phyloP scores from a whole-genome alignment of 2,797 vertebrate genomes.

The Cichlasoma orientale region DNA sequence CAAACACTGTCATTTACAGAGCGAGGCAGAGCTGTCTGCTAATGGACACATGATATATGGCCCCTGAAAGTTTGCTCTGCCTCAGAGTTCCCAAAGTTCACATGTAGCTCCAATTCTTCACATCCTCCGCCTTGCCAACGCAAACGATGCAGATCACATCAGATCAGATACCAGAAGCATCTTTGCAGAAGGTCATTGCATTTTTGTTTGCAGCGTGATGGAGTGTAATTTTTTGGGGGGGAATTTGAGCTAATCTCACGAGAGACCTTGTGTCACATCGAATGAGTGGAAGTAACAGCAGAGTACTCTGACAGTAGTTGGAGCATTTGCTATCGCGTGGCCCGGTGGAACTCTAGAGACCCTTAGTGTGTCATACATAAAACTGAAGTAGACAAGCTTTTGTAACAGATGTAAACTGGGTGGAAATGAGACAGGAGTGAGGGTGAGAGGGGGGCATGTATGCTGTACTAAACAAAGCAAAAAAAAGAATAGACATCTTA shows the following conservation, averaged over 20 bases:
- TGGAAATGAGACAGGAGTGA: slow-evolving; percentile 38
- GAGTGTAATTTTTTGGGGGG: background rate
- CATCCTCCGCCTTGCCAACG: slow-evolving; percentile 7
- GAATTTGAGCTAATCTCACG: slow-evolving; percentile 31
- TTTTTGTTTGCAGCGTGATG: slow-evolving; percentile 12
- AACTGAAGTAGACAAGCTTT: slow-evolving; percentile 55
- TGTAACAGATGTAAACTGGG: slow-evolving; percentile 67
- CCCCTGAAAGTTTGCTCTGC: slow-evolving; percentile 51
- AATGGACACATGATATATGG: slow-evolving; percentile 64
- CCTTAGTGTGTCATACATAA: slow-evolving; percentile 30
- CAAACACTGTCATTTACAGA: slow-evolving; percentile 68
- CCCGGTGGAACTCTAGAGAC: slow-evolving; percentile 52
- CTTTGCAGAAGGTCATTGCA: slow-evolving; percentile 1
- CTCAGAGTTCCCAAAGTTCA: slow-evolving; percentile 53
- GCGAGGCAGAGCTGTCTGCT: slow-evolving; percentile 42
- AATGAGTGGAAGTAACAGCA: slow-evolving; percentile 1
- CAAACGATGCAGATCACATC: background rate
- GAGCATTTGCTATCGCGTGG: background rate
- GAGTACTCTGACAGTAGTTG: slow-evolving; percentile 14
- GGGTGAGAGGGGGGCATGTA: slow-evolving; percentile 33
- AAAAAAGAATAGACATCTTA: slow-evolving; percentile 44
- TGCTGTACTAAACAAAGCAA: slow-evolving; percentile 18
- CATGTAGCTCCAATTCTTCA: slow-evolving; percentile 22
- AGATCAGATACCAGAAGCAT: slow-evolving; percentile 4
- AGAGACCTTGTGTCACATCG: slow-evolving; percentile 27